Evolutionary conservation across 2,797 vertebrate species (phyloP), one percentile per base, ranked within the genome.

Genomic region (Octomys mimax): DNA sequence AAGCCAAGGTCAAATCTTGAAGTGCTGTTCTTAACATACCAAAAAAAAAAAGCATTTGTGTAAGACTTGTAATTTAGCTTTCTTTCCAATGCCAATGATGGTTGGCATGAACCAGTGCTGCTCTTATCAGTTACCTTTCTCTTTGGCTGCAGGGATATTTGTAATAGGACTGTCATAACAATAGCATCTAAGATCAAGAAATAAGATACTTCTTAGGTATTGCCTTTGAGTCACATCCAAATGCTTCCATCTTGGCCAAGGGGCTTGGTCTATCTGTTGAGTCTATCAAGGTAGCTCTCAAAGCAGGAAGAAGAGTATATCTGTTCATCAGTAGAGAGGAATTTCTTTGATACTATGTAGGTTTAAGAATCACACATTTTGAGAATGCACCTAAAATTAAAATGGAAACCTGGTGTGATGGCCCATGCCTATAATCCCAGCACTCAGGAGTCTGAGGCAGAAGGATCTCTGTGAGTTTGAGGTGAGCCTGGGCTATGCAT

Each of bases 1-100:
- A 75, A 39, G 46, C 0, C 8, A 91, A 52, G 85, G 73, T 95
- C 81, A 87, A 10, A 82, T 66, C 13, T 61, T 24, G 59, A 22
- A 24, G 59, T 61, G 59, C 21, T 61, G 24, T 24, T 61, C 22
- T 61, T 61, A 61, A 1, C 46, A 78, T 89, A 64, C 49, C 42
- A 64, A 95, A 97, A 64, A 95, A 97, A 93, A 18, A 54, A 82
- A 89, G 28, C 39, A 19, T 80, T 91, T 7, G 18, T 49, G 28
- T 33, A 86, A 73, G 19, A 31, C 68, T 91, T 87, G 36, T 42
- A 90, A 75, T 78, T 66, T 39, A 64, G 24, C n/a, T 96, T 80
- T 39, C 88, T 68, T 77, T 57, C n/a, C 64, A 94, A 6, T 24
- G 39, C 75, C 64, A 75, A 6, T 22, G n/a, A 91, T 52, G 85